phyloP scores from a whole-genome alignment of 1,140 invertebrate species.

The Popillia japonica region DNA sequence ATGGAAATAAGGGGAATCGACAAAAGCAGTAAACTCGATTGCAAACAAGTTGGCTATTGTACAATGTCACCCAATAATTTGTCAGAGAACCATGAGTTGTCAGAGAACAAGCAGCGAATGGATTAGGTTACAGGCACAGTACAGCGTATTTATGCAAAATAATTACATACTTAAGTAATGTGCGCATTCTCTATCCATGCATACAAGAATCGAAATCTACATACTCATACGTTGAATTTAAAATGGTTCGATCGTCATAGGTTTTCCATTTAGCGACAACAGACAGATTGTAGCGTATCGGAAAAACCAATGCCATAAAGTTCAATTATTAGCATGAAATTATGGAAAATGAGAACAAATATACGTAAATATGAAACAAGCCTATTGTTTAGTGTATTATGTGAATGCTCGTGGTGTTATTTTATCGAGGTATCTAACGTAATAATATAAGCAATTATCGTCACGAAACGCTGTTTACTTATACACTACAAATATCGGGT shows the following conservation, averaged over 20 bases:
- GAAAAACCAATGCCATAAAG: conserved; percentile 24
- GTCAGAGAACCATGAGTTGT: conserved; percentile 16
- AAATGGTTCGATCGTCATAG: not conserved
- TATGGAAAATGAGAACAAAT: conserved; percentile 39
- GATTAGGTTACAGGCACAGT: not conserved
- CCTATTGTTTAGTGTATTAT: conserved; percentile 38
- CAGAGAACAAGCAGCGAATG: conserved; percentile 8
- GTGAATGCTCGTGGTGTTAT: conserved; percentile 41
- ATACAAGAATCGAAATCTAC: not conserved
- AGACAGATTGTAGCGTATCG: not conserved
- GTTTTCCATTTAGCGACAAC: conserved; percentile 13
- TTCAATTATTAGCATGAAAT: conserved; percentile 37
- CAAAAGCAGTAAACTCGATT: not conserved
- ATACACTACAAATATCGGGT: conserved; percentile 46
- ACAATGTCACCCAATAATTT: conserved; percentile 27
- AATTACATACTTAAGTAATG: conserved; percentile 17
- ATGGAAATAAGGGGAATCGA: conserved; percentile 1
- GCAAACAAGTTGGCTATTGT: not conserved
- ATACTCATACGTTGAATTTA: conserved; percentile 19
- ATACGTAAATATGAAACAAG: conserved; percentile 36
- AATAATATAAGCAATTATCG: conserved; percentile 48
- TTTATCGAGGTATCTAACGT: conserved; percentile 45
- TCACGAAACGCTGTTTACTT: conserved; percentile 50
- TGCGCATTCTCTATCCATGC: conserved; percentile 4
- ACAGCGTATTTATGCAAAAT: not conserved